Evolutionary conservation across 2,888 invertebrate genomes (phyloP), one percentile per base, ranked within the genome.

Genomic region (Cryptophagus acutangulus): DNA sequence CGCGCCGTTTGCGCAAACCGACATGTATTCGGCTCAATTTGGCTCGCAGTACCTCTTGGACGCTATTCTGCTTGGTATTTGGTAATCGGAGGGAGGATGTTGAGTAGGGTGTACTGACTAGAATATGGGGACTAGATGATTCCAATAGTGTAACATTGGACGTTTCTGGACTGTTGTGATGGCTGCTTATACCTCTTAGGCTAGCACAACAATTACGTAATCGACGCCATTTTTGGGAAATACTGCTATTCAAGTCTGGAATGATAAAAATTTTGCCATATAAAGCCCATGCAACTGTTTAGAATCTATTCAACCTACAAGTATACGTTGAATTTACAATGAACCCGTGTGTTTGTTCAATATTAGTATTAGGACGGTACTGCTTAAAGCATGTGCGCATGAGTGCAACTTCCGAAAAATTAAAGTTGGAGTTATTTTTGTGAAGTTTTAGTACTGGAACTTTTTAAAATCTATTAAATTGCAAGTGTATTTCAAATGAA

Each of bases 211-310:
- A 76, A 42, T 83, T 75, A 17, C 84, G 76, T 44, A 85, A 71
- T 59, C 82, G 78, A 53, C 83, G 74, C 84, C 84, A 85, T 71
- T 82, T 75, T 66, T 84, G 83, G 34, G 83, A 81, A 50, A 85
- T 74, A 61, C 81, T 83, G 51, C 82, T 82, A 65, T 84, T 84
- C 63, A 83, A 74, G 66, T 84, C 84, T 83, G 76, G 53, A 64
- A 62, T 33, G n/a, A n/a, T n/a, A n/a, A n/a, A n/a, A n/a, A n/a
- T n/a, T n/a, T n/a, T n/a, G n/a, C n/a, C n/a, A n/a, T n/a, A n/a
- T n/a, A n/a, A n/a, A n/a, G n/a, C n/a, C n/a, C n/a, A n/a, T n/a
- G n/a, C n/a, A n/a, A n/a, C n/a, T n/a, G n/a, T n/a, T n/a, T n/a
- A n/a, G n/a, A n/a, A n/a, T n/a, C n/a, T n/a, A n/a, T n/a, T n/a